Conservation (phyloP, 2,113 vertebrate genomes). For the Vulpes ferrilata region DNA sequence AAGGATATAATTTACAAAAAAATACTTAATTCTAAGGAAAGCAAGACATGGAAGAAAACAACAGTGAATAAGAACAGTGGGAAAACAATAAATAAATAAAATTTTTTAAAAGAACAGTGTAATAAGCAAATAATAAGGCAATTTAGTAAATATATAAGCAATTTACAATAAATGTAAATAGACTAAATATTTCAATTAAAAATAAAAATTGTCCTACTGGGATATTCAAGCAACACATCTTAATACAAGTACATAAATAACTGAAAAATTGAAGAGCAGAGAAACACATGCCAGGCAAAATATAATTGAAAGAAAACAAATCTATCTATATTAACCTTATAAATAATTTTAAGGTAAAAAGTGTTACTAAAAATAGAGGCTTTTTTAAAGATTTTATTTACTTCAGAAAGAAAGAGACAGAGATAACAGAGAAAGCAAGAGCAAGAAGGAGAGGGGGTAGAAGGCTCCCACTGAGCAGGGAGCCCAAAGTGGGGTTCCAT, state of each 20-base stretch:
- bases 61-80: not conserved
- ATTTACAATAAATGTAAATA: not conserved
- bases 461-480: too few relatives aligned
- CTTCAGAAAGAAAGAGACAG: too few relatives aligned
- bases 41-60: not conserved
- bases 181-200: not conserved
- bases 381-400: too few relatives aligned
- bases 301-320: not conserved
- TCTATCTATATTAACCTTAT: not conserved
- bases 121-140: not conserved
- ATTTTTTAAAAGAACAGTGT: not conserved
- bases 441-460: too few relatives aligned
- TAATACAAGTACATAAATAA: not conserved
- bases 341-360: not conserved
- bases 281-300: not conserved
- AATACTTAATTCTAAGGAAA: not conserved
- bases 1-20: not conserved
- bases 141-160: not conserved
- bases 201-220: not conserved
- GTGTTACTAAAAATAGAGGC: not conserved
- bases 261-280: not conserved
- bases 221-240: not conserved
- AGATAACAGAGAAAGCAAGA: too few relatives aligned
- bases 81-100: not conserved
- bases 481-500: too few relatives aligned